Conservation (phyloP, 2,797 vertebrate genomes). For the Spinus pinus region DNA sequence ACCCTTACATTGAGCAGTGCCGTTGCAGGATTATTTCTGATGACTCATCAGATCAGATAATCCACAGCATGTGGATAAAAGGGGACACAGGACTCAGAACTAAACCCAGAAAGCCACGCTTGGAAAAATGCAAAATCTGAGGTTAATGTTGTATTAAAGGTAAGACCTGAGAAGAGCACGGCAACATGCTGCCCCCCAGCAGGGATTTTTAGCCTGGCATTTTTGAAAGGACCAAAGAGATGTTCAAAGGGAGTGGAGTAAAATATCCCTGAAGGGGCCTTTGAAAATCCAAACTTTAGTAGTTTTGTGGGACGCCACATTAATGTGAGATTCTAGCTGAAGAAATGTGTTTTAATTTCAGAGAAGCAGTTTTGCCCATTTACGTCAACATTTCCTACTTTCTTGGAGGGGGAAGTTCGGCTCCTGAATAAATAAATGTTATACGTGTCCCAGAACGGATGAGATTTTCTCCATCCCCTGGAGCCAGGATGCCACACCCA, state of each 20-base stretch:
- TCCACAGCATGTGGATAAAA: not conserved
- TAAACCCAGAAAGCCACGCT: not conserved
- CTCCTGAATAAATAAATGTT: constrained; percentile 5
- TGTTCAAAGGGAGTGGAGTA: constrained; percentile 31
- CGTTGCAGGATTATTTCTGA: not conserved
- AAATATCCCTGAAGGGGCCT: not conserved
- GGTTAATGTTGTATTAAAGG: constrained; percentile 1
- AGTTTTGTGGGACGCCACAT: not conserved
- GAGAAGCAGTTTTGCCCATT: not conserved
- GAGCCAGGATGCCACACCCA: not conserved
- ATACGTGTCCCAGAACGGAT: accelerated
- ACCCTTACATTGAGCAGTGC: not conserved
- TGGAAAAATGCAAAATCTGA: not conserved
- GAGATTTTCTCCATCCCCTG: not conserved
- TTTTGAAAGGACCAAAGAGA: not conserved
- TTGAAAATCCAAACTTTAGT: not conserved
- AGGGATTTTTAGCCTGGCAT: constrained; percentile 32
- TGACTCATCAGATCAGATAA: constrained; percentile 33
- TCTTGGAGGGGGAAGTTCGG: not conserved
- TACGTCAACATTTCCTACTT: constrained; percentile 5
- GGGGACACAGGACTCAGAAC: not conserved
- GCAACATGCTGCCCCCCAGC: not conserved
- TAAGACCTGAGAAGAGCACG: not conserved
- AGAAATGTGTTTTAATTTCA: not conserved
- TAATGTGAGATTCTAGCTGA: not conserved